Evolutionary conservation across 2,797 vertebrate genomes (phyloP), one percentile per base, ranked within the genome.

Genomic region (Anolis apletophallus): DNA sequence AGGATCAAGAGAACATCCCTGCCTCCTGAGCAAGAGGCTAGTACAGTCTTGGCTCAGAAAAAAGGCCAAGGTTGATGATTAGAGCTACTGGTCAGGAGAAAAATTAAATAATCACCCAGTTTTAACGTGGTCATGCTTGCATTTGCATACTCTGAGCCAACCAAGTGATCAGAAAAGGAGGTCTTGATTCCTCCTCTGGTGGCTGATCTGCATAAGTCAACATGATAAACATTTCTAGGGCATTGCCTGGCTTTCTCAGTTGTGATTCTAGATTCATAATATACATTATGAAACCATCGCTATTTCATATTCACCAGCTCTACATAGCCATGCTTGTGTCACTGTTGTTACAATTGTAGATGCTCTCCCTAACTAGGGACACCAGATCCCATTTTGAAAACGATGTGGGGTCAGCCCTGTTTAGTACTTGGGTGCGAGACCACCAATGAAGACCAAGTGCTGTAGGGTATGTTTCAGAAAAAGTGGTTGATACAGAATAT

Each of bases 1-100:
- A 83, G 73, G 88, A 91, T 85, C 84, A 91, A 94, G 93, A 83
- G 83, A 94, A 93, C 93, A 87, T 88, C 16, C 36, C 80, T 84
- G 82, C 9, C 80, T 85, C 78, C 72, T 87, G 52, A 55, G 91
- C 85, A 78, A 80, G 86, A 52, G 89, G 81, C 54, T 85, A 93
- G 26, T 12, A 54, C 81, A 57, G 6, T 0, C 0, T 5, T 61
- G 1, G n/a, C 86, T 84, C 12, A 75, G 81, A 59, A 46, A 59
- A 7, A 50, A 91, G 84, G n/a, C 34, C 0, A 23, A 71, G 34
- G 16, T 3, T 40, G 19, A 21, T 40, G 36, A 36, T 71, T 67
- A 12, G 1, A 71, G 34, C 32, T 34, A 17, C 57, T 59, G 57
- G 17, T 19, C 5, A 61, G 26, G 59, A 61, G 14, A 57, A 40